These are phyloP conservation scores for Hirundo rustica DNA, from an alignment of 2,797 vertebrate genomes.

Conservation along the genomic window DNA sequence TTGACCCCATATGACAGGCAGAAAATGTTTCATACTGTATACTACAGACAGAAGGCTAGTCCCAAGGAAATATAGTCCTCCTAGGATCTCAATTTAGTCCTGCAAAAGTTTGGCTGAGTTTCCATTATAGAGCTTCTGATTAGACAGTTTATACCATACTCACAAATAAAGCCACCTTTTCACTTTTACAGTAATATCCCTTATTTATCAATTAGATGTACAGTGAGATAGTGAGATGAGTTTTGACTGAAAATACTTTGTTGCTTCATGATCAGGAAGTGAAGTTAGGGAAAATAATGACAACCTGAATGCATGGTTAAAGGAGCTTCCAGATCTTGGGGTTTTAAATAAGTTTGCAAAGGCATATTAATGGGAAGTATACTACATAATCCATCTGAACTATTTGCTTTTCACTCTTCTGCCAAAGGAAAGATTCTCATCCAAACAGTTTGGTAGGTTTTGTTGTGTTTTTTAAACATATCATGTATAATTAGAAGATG, in stretches of 20 bases:
- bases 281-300: conserved; percentile 6
- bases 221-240: not conserved
- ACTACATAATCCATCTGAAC: conserved; percentile 28
- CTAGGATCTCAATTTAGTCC: not conserved
- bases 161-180: not conserved
- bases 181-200: not conserved
- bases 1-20: not conserved
- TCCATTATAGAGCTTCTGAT: not conserved
- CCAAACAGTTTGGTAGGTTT: not conserved
- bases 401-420: conserved; percentile 10
- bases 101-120: not conserved
- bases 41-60: not conserved
- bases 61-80: not conserved
- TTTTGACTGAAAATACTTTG: conserved; percentile 20
- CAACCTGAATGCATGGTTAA: conserved; percentile 1
- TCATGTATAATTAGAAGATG: conserved; percentile 9
- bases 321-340: not conserved
- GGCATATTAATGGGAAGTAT: not conserved
- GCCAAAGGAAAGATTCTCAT: conserved; percentile 38
- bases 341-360: conserved; percentile 22
- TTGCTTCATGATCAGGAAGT: not conserved
- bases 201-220: not conserved
- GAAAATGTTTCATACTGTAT: not conserved
- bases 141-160: not conserved
- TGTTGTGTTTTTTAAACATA: not conserved